A percentile compares a stretch with the other conserved stretches of the same genome.
Evolutionary conservation across 2,113 vertebrate species (phyloP).

Genomic region (Callipepla californica): DNA sequence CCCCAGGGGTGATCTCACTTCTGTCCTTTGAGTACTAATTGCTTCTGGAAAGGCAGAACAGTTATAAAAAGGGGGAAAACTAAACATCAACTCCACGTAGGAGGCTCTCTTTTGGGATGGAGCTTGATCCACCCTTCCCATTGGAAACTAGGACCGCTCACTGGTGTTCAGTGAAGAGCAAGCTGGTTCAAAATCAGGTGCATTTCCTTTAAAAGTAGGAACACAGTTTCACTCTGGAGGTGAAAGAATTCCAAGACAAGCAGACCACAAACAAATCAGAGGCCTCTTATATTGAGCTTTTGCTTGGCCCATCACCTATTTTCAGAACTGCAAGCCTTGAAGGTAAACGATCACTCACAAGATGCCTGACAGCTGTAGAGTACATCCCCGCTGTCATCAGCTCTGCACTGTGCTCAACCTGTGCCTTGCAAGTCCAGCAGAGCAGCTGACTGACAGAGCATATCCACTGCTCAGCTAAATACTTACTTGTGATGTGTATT

Average conservation of each 20-base stretch:
- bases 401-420: not conserved
- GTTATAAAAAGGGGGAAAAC: not conserved
- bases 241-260: not conserved
- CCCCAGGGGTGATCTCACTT: not conserved
- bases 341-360: not conserved
- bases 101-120: not conserved
- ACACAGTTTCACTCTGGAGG: not conserved
- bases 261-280: not conserved
- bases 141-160: not conserved
- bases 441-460: not conserved
- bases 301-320: not conserved
- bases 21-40: not conserved
- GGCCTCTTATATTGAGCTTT: not conserved
- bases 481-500: too few species aligned
- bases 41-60: not conserved
- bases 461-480: too few species aligned
- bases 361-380: not conserved
- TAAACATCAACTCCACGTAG: too few species aligned
- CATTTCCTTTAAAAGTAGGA: not conserved
- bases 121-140: not conserved
- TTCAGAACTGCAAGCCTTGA: not conserved
- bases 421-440: not conserved
- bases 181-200: not conserved
- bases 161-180: not conserved
- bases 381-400: rapidly evolving